phyloP scores from a whole-genome alignment of 2,113 vertebrate species.

The Calyptommatus sinebrachiatus region DNA sequence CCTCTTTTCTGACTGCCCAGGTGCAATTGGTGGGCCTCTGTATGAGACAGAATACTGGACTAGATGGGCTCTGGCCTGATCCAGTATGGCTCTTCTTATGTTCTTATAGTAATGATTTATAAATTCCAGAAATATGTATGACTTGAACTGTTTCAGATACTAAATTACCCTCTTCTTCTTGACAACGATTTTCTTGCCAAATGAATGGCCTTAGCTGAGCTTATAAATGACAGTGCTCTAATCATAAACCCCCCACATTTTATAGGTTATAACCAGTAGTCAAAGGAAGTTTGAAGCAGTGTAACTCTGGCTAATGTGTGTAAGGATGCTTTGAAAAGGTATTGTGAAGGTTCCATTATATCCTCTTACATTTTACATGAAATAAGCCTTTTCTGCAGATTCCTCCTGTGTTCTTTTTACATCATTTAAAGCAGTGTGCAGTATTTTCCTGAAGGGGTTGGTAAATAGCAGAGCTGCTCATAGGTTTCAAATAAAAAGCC shows the following conservation, averaged over 20 bases:
- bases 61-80: too few relatives aligned
- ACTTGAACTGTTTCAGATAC: conserved; percentile 15
- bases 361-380: conserved; percentile 59
- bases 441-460: conserved; percentile 26
- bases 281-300: conserved; percentile 44
- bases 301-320: conserved; percentile 43
- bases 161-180: conserved; percentile 42
- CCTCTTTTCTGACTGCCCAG: too few relatives aligned
- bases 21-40: too few relatives aligned
- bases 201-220: conserved; percentile 37
- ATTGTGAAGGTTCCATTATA: conserved; percentile 57
- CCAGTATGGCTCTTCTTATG: too few relatives aligned
- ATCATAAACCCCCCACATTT: conserved; percentile 48
- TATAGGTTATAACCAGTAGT: conserved; percentile 41
- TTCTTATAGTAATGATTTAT: conserved; percentile 10
- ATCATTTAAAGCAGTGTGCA: conserved; percentile 37
- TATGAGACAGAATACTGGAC: too few relatives aligned
- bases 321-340: conserved; percentile 50
- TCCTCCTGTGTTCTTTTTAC: conserved; percentile 26
- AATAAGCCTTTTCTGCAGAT: conserved; percentile 34
- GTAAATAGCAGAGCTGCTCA: background rate
- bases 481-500: background rate
- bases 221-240: conserved; percentile 44
- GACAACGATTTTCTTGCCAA: conserved; percentile 36
- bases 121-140: conserved; percentile 18